A percentile compares a stretch with the other conserved stretches of the same genome.
Evolutionary conservation across 2,113 vertebrate species (phyloP).

Genomic region (Carollia perspicillata): DNA sequence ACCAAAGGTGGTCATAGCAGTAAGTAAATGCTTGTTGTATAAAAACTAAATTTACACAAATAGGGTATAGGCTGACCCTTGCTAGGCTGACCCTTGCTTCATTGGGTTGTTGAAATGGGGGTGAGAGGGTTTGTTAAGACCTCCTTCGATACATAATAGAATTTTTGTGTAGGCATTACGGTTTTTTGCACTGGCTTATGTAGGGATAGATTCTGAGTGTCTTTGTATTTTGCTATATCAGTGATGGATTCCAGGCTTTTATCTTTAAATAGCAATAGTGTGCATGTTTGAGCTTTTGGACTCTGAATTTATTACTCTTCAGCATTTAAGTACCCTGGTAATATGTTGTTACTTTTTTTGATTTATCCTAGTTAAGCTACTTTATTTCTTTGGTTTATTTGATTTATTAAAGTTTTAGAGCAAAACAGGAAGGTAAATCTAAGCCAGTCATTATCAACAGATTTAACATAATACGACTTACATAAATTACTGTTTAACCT

Average conservation of each 20-base stretch:
- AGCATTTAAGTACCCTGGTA: neutral
- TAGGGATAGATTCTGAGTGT: neutral
- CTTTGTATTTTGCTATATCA: neutral
- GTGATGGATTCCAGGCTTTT: neutral
- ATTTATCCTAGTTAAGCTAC: neutral
- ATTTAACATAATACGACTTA: neutral
- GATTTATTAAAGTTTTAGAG: conserved; percentile 8
- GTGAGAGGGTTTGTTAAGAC: neutral
- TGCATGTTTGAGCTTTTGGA: neutral
- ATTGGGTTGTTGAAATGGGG: neutral
- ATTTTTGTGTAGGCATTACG: neutral
- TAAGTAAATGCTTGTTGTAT: neutral
- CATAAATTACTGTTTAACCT: neutral
- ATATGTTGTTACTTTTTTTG: neutral
- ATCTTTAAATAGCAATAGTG: neutral
- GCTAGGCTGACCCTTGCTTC: neutral
- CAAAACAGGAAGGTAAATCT: neutral
- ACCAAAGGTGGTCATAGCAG: neutral
- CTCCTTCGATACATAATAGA: neutral
- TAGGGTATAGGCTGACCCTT: neutral
- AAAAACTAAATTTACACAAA: neutral
- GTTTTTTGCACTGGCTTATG: neutral
- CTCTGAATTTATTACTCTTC: neutral
- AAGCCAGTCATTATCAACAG: neutral
- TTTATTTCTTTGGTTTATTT: neutral